Percentiles rank a stretch among this genome's conserved stretches.
Conservation (phyloP, 2,888 invertebrate species). For the Mythimna lalbum region DNA sequence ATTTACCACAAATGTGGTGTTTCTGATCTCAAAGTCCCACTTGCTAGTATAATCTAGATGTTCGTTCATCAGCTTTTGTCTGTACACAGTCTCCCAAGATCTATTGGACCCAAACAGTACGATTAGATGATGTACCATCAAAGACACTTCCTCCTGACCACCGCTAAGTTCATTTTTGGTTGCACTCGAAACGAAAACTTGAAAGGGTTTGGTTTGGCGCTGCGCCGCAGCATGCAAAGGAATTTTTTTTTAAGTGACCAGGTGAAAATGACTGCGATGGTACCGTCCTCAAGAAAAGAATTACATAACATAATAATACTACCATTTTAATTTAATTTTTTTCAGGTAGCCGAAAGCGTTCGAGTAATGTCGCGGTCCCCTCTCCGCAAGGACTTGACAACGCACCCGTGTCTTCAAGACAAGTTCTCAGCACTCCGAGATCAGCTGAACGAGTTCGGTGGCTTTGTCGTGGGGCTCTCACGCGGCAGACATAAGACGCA, state of each 20-base stretch:
- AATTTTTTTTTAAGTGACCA: too few species aligned
- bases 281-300: neutral
- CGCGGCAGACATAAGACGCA: conserved; percentile 88
- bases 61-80: too few species aligned
- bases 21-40: too few species aligned
- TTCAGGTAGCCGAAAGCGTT: conserved; percentile 93
- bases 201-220: too few species aligned
- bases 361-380: conserved; percentile 93
- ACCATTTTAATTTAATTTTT: conserved; percentile 29
- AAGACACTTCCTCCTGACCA: too few species aligned
- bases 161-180: too few species aligned
- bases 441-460: conserved; percentile 96
- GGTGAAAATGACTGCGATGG: too few species aligned
- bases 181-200: too few species aligned
- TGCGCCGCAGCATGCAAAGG: too few species aligned
- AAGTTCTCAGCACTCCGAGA: conserved; percentile 95
- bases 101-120: neutral
- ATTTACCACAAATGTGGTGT: too few species aligned
- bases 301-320: neutral
- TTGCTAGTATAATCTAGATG: too few species aligned
- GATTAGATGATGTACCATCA: neutral
- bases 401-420: conserved; percentile 95
- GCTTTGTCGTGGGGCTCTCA: conserved; percentile 94
- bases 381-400: conserved; percentile 94
- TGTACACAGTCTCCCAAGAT: too few species aligned